These are phyloP conservation scores for Anarrhichthys ocellatus DNA, from an alignment of 2,113 vertebrate species.

Conservation along the genomic window DNA sequence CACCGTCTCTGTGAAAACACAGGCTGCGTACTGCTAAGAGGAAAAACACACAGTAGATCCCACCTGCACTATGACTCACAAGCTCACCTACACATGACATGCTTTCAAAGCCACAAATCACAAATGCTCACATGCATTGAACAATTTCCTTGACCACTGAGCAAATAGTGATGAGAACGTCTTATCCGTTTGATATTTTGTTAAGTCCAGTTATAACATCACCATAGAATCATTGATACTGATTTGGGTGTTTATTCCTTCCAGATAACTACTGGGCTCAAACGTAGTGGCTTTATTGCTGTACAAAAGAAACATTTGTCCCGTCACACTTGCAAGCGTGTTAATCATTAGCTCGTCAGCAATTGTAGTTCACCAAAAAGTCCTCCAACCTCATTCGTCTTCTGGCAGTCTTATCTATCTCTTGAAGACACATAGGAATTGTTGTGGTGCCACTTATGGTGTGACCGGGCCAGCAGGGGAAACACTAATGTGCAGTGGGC, in stretches of 20 bases:
- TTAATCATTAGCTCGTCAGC: too few species aligned
- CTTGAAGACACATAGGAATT: too few species aligned
- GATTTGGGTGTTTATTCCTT: background rate
- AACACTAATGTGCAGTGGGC: background rate
- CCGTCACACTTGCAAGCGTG: too few species aligned
- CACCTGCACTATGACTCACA: constrained; percentile 12
- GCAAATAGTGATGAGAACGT: background rate
- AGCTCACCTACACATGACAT: background rate
- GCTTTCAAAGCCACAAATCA: constrained; percentile 16
- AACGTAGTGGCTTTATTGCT: background rate
- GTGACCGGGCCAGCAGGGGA: background rate
- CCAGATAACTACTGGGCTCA: background rate
- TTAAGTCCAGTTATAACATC: background rate
- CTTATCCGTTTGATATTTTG: background rate
- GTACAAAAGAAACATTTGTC: background rate
- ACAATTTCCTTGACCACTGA: constrained; percentile 15
- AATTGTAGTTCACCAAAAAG: too few species aligned
- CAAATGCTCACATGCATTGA: constrained; percentile 17
- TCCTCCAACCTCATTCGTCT: too few species aligned
- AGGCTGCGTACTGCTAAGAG: constrained; percentile 4
- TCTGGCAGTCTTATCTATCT: too few species aligned
- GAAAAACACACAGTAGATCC: constrained; percentile 22
- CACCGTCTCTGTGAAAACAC: constrained; percentile 15
- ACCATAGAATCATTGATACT: background rate
- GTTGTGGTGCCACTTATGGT: background rate